Percentiles rank a stretch among this genome's conserved stretches.
phyloP scores from a whole-genome alignment of 2,797 vertebrate species.

The Danio albolineatus region DNA sequence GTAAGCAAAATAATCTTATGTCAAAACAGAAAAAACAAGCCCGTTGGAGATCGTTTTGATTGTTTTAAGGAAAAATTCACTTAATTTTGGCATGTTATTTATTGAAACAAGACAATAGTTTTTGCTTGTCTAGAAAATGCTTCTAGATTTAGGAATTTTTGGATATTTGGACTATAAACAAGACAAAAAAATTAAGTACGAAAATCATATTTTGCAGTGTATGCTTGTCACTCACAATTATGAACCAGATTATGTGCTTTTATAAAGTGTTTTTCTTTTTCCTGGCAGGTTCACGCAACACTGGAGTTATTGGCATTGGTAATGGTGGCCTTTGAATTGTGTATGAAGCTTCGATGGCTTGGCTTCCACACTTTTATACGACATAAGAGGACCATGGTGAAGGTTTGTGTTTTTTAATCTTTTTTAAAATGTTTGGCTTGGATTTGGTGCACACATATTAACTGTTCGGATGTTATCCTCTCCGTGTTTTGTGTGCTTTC shows the following conservation, averaged over 20 bases:
- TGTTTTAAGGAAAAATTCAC: too few relatives aligned
- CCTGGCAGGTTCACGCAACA: slow-evolving; percentile 87
- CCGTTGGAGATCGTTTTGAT: too few relatives aligned
- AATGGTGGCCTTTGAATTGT: slow-evolving; percentile 94
- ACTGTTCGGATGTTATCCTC: neutral
- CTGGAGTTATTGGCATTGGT: slow-evolving; percentile 92
- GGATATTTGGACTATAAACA: neutral
- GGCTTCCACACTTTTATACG: slow-evolving; percentile 92
- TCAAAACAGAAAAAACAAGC: too few relatives aligned
- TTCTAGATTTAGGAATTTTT: neutral
- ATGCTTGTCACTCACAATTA: too few relatives aligned
- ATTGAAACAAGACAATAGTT: too few relatives aligned
- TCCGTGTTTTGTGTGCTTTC: slow-evolving; percentile 50
- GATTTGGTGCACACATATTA: neutral
- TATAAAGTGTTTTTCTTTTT: neutral
- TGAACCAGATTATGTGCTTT: too few relatives aligned
- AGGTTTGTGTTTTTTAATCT: slow-evolving; percentile 74
- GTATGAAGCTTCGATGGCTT: slow-evolving; percentile 97
- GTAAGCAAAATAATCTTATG: too few relatives aligned
- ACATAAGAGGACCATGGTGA: slow-evolving; percentile 98
- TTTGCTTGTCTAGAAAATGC: too few relatives aligned
- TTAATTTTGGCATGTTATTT: too few relatives aligned
- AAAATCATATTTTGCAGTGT: too few relatives aligned
- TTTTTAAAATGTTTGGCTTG: neutral
- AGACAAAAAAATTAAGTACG: neutral